phyloP scores from a whole-genome alignment of 2,888 invertebrate species.

The Agriotes lineatus region DNA sequence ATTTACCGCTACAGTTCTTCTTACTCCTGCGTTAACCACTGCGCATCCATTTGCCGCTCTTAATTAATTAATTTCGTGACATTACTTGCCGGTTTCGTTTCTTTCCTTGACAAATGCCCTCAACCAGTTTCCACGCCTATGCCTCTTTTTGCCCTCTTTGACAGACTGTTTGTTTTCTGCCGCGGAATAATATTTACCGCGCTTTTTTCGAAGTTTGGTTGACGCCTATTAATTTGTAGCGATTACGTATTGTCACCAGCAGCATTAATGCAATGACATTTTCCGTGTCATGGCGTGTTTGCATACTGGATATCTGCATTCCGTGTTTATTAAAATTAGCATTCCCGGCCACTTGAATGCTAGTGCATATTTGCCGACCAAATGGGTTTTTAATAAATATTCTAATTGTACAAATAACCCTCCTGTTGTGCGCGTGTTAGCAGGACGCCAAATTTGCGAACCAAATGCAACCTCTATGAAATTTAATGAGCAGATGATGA shows the following conservation, averaged over 20 bases:
- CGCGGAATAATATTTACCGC: slow-evolving; percentile 1
- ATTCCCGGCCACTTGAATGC: not conserved
- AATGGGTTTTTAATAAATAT: slow-evolving; percentile 3
- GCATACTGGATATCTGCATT: not conserved
- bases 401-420: not conserved
- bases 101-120: slow-evolving; percentile 44
- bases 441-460: not conserved
- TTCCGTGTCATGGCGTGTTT: not conserved
- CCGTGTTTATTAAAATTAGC: not conserved
- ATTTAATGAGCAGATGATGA: no score
- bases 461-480: no score
- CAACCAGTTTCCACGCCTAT: slow-evolving; percentile 39
- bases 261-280: no score
- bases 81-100: slow-evolving; percentile 51
- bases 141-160: slow-evolving; percentile 24
- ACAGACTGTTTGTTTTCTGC: slow-evolving; percentile 5
- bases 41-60: slow-evolving; percentile 51
- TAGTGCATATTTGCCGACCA: not conserved
- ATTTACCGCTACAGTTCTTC: slow-evolving; percentile 54
- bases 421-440: not conserved
- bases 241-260: no score
- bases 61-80: slow-evolving; percentile 55
- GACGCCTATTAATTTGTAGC: no score
- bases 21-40: slow-evolving; percentile 49
- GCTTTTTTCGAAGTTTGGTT: no score